These are phyloP conservation scores for Drosophila virilis DNA, from an alignment of 1,140 invertebrate genomes.

Conservation along the genomic window DNA sequence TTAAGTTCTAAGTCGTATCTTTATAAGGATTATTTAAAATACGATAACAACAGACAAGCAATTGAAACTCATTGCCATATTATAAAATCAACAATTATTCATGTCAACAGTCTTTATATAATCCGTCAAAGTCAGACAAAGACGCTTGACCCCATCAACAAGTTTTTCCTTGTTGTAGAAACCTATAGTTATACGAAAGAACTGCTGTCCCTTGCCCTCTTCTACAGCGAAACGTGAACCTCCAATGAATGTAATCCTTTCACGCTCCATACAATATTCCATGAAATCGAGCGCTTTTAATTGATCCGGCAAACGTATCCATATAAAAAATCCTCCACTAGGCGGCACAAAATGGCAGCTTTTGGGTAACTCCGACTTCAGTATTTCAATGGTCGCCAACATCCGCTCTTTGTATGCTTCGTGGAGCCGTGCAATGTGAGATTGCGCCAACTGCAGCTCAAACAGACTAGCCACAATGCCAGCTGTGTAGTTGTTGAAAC, in stretches of 20 bases:
- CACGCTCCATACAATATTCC: conserved; percentile 53
- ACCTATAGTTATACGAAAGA: conserved; percentile 85
- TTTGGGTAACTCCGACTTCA: conserved; percentile 84
- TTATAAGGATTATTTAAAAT: conserved; percentile 65
- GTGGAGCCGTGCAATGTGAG: conserved; percentile 84
- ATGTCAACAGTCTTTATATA: conserved; percentile 36
- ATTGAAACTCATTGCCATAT: conserved; percentile 60
- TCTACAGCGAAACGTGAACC: conserved; percentile 85
- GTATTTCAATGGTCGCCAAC: conserved; percentile 78
- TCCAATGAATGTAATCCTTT: conserved; percentile 85
- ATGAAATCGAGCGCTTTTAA: conserved; percentile 62
- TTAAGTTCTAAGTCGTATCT: conserved; percentile 68
- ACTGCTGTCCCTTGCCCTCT: conserved; percentile 80
- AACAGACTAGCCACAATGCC: conserved; percentile 86
- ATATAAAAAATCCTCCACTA: conserved; percentile 87
- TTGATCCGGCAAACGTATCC: conserved; percentile 85
- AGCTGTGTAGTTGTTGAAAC: conserved; percentile 87
- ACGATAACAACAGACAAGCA: conserved; percentile 38
- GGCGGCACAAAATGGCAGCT: conserved; percentile 84
- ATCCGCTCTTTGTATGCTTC: conserved; percentile 85
- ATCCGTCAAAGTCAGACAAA: conserved; percentile 53
- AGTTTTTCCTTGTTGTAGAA: conserved; percentile 82
- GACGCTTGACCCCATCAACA: conserved; percentile 52
- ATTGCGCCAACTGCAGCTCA: conserved; percentile 85
- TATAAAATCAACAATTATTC: conserved; percentile 18